A percentile compares a stretch with the other conserved stretches of the same genome.
Conservation (phyloP, 2,797 vertebrate species). For the Brotula barbata region DNA sequence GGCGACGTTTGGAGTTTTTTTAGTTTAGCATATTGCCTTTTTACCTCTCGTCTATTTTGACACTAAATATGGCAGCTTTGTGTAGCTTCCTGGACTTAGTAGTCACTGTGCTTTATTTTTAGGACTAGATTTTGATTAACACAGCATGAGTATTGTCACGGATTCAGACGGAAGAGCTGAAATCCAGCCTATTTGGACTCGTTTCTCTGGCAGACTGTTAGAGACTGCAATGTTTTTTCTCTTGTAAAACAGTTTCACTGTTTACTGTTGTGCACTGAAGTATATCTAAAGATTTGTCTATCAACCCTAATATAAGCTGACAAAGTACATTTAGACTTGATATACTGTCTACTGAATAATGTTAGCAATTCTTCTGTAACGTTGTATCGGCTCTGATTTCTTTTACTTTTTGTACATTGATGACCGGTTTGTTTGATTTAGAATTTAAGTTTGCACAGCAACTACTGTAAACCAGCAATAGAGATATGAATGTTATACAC, state of each 20-base stretch:
- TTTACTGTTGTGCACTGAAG: slow-evolving; percentile 85
- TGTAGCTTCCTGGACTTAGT: slow-evolving; percentile 80
- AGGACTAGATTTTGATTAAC: slow-evolving; percentile 80
- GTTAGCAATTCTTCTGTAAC: slow-evolving; percentile 90
- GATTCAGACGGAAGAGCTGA: slow-evolving; percentile 71
- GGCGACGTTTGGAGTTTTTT: slow-evolving; percentile 80
- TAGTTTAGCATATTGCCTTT: slow-evolving; percentile 89
- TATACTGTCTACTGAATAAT: slow-evolving; percentile 84
- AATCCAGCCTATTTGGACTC: slow-evolving; percentile 63
- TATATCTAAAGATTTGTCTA: slow-evolving; percentile 79
- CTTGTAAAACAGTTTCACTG: slow-evolving; percentile 81
- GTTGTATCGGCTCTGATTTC: slow-evolving; percentile 92
- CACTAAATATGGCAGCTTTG: slow-evolving; percentile 82
- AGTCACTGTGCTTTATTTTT: slow-evolving; percentile 84
- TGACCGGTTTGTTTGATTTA: slow-evolving; percentile 80
- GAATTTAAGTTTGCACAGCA: slow-evolving; percentile 84
- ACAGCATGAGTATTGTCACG: slow-evolving; percentile 80
- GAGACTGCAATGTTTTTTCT: slow-evolving; percentile 75
- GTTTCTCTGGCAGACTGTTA: slow-evolving; percentile 77
- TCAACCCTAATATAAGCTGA: slow-evolving; percentile 81
- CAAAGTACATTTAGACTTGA: slow-evolving; percentile 82
- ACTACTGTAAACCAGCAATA: slow-evolving; percentile 93
- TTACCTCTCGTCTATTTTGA: slow-evolving; percentile 75
- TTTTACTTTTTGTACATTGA: slow-evolving; percentile 81
- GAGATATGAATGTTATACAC: slow-evolving; percentile 85